phyloP scores from a whole-genome alignment of 1,140 invertebrate genomes.

The Eubasilissa regina region DNA sequence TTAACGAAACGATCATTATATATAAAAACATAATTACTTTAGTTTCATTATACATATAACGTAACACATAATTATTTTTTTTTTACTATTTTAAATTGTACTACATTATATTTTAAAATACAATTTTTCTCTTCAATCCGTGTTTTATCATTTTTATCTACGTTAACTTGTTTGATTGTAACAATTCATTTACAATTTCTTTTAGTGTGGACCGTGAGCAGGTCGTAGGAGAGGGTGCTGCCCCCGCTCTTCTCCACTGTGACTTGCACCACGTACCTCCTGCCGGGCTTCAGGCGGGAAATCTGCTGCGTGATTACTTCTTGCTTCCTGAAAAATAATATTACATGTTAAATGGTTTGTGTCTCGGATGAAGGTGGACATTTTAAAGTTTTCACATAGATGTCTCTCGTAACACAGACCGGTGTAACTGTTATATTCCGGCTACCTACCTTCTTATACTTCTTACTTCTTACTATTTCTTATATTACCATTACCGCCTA shows the following conservation, averaged over 20 bases:
- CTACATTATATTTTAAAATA: neutral
- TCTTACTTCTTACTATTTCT: too few species aligned
- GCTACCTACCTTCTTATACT: too few species aligned
- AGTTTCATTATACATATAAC: neutral
- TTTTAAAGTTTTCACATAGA: constrained; percentile 9
- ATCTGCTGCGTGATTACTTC: constrained; percentile 66
- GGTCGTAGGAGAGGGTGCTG: constrained; percentile 69
- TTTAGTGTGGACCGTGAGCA: constrained; percentile 67
- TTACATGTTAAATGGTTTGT: constrained; percentile 27
- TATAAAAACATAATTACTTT: neutral
- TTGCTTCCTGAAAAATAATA: constrained; percentile 62
- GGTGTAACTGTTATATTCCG: too few species aligned
- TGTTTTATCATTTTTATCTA: too few species aligned
- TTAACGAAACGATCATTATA: neutral
- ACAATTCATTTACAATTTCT: constrained; percentile 56
- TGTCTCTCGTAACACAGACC: neutral
- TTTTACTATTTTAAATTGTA: neutral
- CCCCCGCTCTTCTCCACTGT: constrained; percentile 67
- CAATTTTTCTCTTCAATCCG: too few species aligned
- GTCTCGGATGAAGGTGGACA: neutral
- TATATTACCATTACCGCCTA: too few species aligned
- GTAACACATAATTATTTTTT: neutral
- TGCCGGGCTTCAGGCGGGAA: constrained; percentile 64
- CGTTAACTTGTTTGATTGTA: neutral
- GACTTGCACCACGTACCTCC: constrained; percentile 68